These are phyloP conservation scores for Alces alces DNA, from an alignment of 2,113 vertebrate genomes.

Conservation along the genomic window DNA sequence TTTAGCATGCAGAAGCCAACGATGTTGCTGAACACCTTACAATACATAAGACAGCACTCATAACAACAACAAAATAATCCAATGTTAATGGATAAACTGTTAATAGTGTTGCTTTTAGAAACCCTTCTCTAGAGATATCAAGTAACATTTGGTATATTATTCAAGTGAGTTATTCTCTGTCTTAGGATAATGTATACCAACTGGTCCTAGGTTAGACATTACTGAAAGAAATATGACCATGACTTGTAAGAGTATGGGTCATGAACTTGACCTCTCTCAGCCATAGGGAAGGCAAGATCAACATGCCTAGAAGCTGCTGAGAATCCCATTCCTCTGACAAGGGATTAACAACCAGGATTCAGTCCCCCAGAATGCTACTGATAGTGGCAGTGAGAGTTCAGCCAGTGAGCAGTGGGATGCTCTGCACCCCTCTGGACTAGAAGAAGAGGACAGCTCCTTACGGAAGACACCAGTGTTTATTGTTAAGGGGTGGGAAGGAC, in stretches of 20 bases:
- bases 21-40: neutral
- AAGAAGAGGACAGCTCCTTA: neutral
- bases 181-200: constrained; percentile 5
- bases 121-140: neutral
- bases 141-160: neutral
- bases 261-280: neutral
- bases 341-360: neutral
- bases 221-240: neutral
- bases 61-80: neutral
- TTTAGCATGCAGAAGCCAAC: neutral
- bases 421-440: neutral
- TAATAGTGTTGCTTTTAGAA: neutral
- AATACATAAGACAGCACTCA: neutral
- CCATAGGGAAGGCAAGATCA: neutral
- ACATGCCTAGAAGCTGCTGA: neutral
- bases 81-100: neutral
- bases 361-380: neutral
- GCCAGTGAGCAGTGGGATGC: neutral
- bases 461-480: neutral
- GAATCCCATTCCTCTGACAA: neutral
- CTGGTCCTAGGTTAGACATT: neutral
- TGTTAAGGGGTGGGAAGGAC: neutral
- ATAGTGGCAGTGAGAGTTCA: neutral
- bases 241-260: neutral
- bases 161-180: constrained; percentile 27